phyloP scores from a whole-genome alignment of 2,888 invertebrate species.

The Spisula subtruncata region DNA sequence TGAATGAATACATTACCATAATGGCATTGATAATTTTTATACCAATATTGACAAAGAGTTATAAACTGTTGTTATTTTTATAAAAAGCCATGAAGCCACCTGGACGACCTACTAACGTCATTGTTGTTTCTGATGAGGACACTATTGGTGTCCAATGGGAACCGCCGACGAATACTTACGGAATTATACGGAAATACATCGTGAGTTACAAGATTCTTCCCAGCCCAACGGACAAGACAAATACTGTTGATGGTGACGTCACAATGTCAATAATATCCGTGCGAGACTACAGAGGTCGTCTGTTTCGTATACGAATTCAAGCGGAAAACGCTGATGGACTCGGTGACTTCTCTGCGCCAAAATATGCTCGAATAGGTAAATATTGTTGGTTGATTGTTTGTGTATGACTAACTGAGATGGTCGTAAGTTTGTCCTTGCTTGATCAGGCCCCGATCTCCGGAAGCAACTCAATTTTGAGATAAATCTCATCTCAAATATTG shows the following conservation, averaged over 20 bases:
- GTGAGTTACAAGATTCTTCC: slow-evolving; percentile 57
- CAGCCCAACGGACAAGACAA: slow-evolving; percentile 45
- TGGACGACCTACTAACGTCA: slow-evolving; percentile 48
- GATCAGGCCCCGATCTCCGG: no score
- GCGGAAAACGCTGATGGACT: slow-evolving; percentile 53
- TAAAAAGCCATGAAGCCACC: slow-evolving; percentile 44
- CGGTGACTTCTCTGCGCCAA: slow-evolving; percentile 49
- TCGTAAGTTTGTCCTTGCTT: no score
- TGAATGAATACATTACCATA: no score
- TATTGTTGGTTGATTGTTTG: no score
- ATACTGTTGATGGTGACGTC: slow-evolving; percentile 40
- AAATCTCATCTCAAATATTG: no score
- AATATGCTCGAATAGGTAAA: slow-evolving; percentile 58
- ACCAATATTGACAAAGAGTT: no score
- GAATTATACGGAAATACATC: slow-evolving; percentile 55
- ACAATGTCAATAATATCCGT: slow-evolving; percentile 51
- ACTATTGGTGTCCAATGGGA: slow-evolving; percentile 62
- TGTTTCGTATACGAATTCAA: slow-evolving; percentile 55
- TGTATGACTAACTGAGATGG: no score
- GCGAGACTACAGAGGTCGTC: slow-evolving; percentile 31
- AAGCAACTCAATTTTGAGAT: no score
- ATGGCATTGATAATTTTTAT: no score
- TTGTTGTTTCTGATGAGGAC: slow-evolving; percentile 42
- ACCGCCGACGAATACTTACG: slow-evolving; percentile 57
- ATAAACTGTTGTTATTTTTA: neutral